Evolutionary conservation across 1,140 invertebrate genomes (phyloP).

Genomic region (Melipona quadrifasciata): DNA sequence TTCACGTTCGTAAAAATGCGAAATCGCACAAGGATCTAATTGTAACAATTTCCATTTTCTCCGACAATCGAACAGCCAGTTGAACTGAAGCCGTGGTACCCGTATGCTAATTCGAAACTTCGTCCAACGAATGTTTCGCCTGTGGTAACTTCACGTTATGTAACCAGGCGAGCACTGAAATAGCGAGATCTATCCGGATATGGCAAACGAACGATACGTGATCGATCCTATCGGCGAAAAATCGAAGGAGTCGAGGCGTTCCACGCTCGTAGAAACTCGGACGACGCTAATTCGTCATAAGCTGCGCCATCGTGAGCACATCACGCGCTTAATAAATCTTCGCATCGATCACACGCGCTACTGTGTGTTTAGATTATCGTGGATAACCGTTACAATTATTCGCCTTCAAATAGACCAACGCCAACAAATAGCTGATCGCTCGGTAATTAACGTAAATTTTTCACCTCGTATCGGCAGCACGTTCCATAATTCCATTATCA

Average conservation of each 20-base stretch:
- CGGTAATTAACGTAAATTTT: background rate
- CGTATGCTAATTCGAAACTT: background rate
- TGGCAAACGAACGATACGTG: background rate
- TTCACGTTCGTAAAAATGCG: background rate
- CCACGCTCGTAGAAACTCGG: background rate
- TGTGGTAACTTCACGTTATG: background rate
- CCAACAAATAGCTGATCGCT: background rate
- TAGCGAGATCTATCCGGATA: background rate
- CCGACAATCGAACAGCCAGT: too few species aligned
- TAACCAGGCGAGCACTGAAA: background rate
- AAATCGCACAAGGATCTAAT: background rate
- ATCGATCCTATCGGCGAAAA: background rate
- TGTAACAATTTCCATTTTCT: too few species aligned
- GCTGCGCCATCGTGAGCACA: slow-evolving; percentile 50
- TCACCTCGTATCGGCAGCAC: background rate
- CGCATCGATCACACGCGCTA: background rate
- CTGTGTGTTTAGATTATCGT: slow-evolving; percentile 8
- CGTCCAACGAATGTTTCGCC: background rate
- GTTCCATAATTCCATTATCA: background rate
- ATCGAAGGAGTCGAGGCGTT: background rate
- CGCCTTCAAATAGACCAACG: background rate
- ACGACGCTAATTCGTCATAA: slow-evolving; percentile 30
- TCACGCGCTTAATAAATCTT: slow-evolving; percentile 64
- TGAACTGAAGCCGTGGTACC: too few species aligned
- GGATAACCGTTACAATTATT: slow-evolving; percentile 17